Conservation (phyloP, 2,113 vertebrate species). For the Charadrius vociferus region DNA sequence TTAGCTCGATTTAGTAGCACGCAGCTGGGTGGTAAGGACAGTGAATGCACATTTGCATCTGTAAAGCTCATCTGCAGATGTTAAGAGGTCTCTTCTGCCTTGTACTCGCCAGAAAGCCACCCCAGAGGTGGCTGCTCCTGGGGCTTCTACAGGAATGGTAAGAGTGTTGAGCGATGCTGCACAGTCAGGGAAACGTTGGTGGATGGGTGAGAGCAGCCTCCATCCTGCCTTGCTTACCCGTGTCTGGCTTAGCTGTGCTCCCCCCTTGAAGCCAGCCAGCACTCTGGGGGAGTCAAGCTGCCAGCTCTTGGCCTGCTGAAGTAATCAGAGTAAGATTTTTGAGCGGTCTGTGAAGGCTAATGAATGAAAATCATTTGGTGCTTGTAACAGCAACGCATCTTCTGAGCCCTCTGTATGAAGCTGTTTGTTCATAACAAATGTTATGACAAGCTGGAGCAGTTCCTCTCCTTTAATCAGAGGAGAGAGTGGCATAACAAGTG, state of each 20-base stretch:
- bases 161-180: not conserved
- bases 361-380: conserved; percentile 9
- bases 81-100: not conserved
- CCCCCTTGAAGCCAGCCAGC: not conserved
- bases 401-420: not conserved
- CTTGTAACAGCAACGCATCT: not conserved
- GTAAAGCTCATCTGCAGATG: not conserved
- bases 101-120: not conserved
- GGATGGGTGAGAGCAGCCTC: not conserved
- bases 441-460: conserved; percentile 44
- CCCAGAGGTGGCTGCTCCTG: not conserved
- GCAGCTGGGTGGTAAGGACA: not conserved
- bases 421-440: conserved; percentile 46
- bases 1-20: not conserved
- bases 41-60: not conserved
- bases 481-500: conserved; percentile 25
- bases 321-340: not conserved
- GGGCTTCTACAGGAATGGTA: not conserved
- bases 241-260: not conserved
- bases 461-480: conserved; percentile 43
- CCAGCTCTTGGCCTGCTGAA: not conserved
- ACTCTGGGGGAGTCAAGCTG: not conserved
- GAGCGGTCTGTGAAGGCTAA: not conserved
- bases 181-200: not conserved
- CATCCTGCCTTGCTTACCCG: not conserved